Evolutionary conservation across 2,888 invertebrate genomes (phyloP), one percentile per base, ranked within the genome.

Genomic region (Mactromeris polynyma): DNA sequence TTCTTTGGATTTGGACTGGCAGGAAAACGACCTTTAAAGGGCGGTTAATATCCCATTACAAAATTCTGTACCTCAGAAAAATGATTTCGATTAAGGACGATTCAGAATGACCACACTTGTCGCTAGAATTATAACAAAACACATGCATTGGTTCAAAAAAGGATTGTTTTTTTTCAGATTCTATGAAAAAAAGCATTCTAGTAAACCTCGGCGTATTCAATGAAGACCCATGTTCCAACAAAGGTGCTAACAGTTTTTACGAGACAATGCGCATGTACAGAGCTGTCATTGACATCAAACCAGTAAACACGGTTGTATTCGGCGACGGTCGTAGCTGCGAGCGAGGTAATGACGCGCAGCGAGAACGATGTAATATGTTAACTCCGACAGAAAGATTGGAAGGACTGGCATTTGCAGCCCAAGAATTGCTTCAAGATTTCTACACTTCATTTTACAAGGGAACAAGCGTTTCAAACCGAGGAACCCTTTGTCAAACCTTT

Each of bases 391-490:
- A 89, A 46, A 36, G 90, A 51, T 46, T 90, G 6, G 91, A 91
- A 58, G 89, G 90, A 6, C 77, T 91, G 17, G 84, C 90, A 51
- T 88, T 91, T 33, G 86, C 85, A 2, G 86, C 80, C 17, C 91
- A 93, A 77, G 90, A 91, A 69, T 93, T 90, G 4, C 81, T 91
- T 2, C 87, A 92, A 64, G 91, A n/a, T n/a, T n/a, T n/a, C n/a
- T n/a, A n/a, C n/a, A n/a, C n/a, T n/a, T n/a, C n/a, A n/a, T n/a
- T n/a, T n/a, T n/a, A n/a, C n/a, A n/a, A n/a, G n/a, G n/a, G n/a
- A n/a, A n/a, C n/a, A n/a, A n/a, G n/a, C n/a, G 33, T 89, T 91
- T 42, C 91, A 87, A 6, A 33, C 86, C 38, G n/a, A n/a, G n/a
- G n/a, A n/a, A n/a, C n/a, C n/a, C n/a, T n/a, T n/a, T 78, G 69